phyloP scores from a whole-genome alignment of 2,113 vertebrate species.

The Columbina picui region DNA sequence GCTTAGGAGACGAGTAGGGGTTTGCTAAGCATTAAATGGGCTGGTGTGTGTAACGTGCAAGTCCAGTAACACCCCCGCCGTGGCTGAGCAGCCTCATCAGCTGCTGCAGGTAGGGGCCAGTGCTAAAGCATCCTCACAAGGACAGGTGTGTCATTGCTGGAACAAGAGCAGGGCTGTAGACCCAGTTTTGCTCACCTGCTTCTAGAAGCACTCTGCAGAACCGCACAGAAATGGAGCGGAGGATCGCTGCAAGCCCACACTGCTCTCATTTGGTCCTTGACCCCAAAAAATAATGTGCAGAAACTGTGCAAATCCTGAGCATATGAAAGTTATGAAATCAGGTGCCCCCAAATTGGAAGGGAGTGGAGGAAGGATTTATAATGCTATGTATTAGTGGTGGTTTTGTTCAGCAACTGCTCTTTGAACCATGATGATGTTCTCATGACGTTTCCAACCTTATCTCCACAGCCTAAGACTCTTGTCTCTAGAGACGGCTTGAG shows the following conservation, averaged over 20 bases:
- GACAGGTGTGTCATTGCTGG: not conserved
- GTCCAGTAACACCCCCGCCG: rapidly evolving
- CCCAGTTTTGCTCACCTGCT: not conserved
- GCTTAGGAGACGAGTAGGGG: not conserved
- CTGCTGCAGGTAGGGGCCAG: not conserved
- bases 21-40: not conserved
- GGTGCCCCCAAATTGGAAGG: not conserved
- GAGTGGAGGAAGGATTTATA: not conserved
- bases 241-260: not conserved
- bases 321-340: not conserved
- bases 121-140: not conserved
- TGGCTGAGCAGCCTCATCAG: not conserved
- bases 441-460: not conserved
- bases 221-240: not conserved
- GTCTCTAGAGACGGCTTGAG: not conserved
- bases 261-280: not conserved
- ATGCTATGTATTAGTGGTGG: not conserved
- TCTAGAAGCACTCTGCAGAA: not conserved
- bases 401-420: not conserved
- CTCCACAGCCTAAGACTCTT: not conserved
- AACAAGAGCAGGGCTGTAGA: too few relatives aligned
- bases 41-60: not conserved
- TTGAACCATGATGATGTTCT: not conserved
- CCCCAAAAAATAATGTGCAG: not conserved
- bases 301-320: not conserved